Evolutionary conservation across 2,113 vertebrate species (phyloP).

Genomic region (Platanista minor): DNA sequence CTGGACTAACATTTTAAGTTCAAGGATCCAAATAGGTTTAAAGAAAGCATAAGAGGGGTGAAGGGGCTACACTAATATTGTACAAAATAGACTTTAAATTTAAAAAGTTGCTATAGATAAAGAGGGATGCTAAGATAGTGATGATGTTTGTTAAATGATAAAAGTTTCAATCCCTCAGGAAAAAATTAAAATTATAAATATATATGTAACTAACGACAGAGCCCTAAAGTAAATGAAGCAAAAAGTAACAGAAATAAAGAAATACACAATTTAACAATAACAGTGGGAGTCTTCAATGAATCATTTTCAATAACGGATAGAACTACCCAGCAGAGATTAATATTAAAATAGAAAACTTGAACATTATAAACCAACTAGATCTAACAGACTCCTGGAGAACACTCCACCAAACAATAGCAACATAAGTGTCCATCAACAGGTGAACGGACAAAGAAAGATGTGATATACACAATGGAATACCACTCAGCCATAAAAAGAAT

Average conservation of each 20-base stretch:
- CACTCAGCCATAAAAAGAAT: neutral
- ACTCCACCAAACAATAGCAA: neutral
- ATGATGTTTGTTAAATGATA: neutral
- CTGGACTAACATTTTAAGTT: neutral
- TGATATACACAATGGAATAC: neutral
- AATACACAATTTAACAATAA: neutral
- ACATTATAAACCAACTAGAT: neutral
- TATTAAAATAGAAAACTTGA: neutral
- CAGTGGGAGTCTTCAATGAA: neutral
- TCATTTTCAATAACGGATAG: neutral
- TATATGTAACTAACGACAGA: neutral
- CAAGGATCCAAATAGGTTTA: neutral
- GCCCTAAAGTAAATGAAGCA: neutral
- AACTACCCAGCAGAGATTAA: neutral
- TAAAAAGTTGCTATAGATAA: neutral
- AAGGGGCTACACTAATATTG: neutral
- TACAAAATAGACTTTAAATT: neutral
- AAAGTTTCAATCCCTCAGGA: neutral
- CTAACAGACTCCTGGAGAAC: neutral
- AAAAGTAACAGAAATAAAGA: neutral
- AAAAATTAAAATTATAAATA: neutral
- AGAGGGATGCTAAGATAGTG: neutral
- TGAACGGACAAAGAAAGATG: neutral
- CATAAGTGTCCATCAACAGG: neutral
- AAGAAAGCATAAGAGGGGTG: neutral